Conservation (phyloP, 1,140 invertebrate genomes). For the Elymnias hypermnestra region DNA sequence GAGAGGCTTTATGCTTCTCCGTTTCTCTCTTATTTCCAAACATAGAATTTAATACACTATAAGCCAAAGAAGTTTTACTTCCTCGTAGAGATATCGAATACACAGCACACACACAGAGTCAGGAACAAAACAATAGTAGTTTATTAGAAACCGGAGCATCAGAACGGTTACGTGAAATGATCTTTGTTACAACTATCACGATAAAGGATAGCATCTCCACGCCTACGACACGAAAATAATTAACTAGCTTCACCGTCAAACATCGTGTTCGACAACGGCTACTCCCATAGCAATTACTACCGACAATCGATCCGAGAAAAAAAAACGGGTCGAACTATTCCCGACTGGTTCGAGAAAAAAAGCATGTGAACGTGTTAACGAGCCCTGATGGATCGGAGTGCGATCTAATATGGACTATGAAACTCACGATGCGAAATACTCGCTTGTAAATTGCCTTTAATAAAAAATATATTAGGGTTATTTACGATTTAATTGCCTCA, state of each 20-base stretch:
- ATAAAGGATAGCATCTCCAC: slow-evolving; percentile 53
- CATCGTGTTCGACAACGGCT: slow-evolving; percentile 63
- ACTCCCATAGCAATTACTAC: slow-evolving; percentile 69
- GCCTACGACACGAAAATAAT: slow-evolving; percentile 72
- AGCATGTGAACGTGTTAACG: slow-evolving; percentile 53
- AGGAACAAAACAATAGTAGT: not conserved
- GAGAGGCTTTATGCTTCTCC: too few species aligned
- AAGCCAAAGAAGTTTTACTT: too few species aligned
- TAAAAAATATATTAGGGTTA: too few species aligned
- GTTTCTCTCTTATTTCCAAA: too few species aligned
- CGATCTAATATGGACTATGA: slow-evolving; percentile 40
- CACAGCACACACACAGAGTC: not conserved
- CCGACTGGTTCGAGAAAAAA: slow-evolving; percentile 48
- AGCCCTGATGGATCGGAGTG: slow-evolving; percentile 62
- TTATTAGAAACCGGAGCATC: slow-evolving; percentile 18
- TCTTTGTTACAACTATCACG: slow-evolving; percentile 54
- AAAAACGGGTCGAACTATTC: slow-evolving; percentile 50
- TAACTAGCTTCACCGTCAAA: slow-evolving; percentile 60
- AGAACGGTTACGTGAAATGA: slow-evolving; percentile 24
- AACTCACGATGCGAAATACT: not conserved
- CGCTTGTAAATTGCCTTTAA: not conserved
- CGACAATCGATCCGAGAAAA: slow-evolving; percentile 45
- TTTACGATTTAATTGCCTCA: too few species aligned
- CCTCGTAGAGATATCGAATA: too few species aligned
- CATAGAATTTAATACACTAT: too few species aligned